Percentiles rank a stretch among this genome's conserved stretches.
These are phyloP conservation scores for Dendrolimus kikuchii DNA, from an alignment of 1,140 invertebrate species.

Conservation along the genomic window DNA sequence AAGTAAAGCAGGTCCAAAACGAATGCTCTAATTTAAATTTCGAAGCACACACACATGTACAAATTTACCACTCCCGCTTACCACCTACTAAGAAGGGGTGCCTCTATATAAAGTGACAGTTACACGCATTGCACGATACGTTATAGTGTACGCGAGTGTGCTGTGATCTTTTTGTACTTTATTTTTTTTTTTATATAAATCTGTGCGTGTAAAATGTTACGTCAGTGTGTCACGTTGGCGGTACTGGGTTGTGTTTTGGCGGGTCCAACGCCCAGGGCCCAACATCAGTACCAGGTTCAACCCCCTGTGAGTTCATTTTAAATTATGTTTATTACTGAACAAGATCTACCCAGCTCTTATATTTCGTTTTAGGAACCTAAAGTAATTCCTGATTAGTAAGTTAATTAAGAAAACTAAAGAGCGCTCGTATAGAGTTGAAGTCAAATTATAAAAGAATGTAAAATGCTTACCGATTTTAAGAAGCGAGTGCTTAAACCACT, in stretches of 20 bases:
- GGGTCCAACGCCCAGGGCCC: constrained; percentile 18
- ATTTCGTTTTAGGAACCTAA: too few relatives aligned
- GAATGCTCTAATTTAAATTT: constrained; percentile 37
- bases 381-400: too few relatives aligned
- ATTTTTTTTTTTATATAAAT: constrained; percentile 23
- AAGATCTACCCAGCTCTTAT: not conserved
- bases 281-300: constrained; percentile 48
- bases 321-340: not conserved
- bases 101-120: constrained; percentile 62
- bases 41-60: constrained; percentile 20
- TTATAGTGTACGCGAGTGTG: constrained; percentile 46
- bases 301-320: constrained; percentile 40
- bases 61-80: constrained; percentile 33
- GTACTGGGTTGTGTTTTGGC: constrained; percentile 47
- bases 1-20: constrained; percentile 18
- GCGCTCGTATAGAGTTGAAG: too few relatives aligned
- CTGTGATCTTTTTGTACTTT: constrained; percentile 35
- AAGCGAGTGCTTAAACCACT: too few relatives aligned
- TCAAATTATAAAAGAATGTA: too few relatives aligned
- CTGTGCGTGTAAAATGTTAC: constrained; percentile 50
- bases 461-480: too few relatives aligned
- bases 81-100: constrained; percentile 51
- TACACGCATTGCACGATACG: constrained; percentile 44
- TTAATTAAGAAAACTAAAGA: too few relatives aligned
- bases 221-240: constrained; percentile 46